phyloP scores from a whole-genome alignment of 2,888 invertebrate species.

The Syritta pipiens region DNA sequence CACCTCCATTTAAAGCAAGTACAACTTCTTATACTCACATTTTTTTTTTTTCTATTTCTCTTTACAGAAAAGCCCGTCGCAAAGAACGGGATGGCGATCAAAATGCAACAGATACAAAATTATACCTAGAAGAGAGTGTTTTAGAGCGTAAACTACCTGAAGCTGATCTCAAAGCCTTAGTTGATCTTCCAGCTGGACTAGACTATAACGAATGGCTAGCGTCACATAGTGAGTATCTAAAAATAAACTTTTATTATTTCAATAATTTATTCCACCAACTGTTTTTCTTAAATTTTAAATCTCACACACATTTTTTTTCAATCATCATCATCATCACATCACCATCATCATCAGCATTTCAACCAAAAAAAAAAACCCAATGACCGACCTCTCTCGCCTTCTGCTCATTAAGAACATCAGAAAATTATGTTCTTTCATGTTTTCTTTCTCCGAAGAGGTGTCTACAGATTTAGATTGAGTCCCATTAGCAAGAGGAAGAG shows the following conservation, averaged over 20 bases:
- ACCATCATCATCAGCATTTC: background rate
- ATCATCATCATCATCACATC: too few species aligned
- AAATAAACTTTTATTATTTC: background rate
- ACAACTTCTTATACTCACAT: constrained; percentile 21
- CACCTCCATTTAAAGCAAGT: background rate
- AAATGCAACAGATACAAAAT: constrained; percentile 91
- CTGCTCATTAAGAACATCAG: background rate
- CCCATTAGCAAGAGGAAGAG: constrained; percentile 3
- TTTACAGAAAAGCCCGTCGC: constrained; percentile 95
- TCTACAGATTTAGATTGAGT: background rate
- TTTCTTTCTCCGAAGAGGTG: too few species aligned
- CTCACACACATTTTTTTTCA: too few species aligned
- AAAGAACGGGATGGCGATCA: constrained; percentile 94
- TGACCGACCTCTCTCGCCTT: constrained; percentile 7
- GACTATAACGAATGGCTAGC: constrained; percentile 99
- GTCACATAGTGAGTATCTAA: constrained; percentile 91
- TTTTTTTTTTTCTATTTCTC: constrained; percentile 70
- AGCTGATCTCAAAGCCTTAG: constrained; percentile 95
- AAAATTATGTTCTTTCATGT: too few species aligned
- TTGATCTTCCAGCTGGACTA: constrained; percentile 95
- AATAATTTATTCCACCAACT: background rate
- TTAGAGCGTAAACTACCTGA: constrained; percentile 96
- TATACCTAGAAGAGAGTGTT: constrained; percentile 96
- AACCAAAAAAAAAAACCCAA: background rate
- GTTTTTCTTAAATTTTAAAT: too few species aligned